Evolutionary conservation across 2,888 invertebrate species (phyloP).

Genomic region (Euplexia lucipara): DNA sequence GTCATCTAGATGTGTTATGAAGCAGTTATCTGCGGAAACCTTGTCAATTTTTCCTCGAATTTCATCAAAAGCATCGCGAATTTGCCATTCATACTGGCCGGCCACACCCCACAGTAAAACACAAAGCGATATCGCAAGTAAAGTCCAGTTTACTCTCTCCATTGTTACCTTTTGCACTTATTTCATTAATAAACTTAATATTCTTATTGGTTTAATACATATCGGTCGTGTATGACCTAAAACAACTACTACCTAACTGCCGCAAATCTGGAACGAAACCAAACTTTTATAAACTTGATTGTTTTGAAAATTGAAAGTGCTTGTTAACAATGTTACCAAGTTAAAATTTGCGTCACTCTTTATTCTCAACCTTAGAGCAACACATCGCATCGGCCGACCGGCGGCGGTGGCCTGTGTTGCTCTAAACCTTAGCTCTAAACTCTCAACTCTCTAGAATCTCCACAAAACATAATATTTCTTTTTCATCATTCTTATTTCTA

Average conservation of each 20-base stretch:
- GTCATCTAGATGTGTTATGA: constrained; percentile 96
- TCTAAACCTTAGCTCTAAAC: no score
- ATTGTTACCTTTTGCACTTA: constrained; percentile 70
- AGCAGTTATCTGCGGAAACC: constrained; percentile 97
- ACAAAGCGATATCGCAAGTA: constrained; percentile 82
- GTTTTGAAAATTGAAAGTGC: constrained; percentile 35
- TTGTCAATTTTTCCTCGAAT: constrained; percentile 95
- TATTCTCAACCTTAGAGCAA: no score
- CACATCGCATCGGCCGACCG: no score
- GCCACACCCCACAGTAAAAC: constrained; percentile 92
- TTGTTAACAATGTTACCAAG: constrained; percentile 28
- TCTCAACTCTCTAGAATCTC: background rate
- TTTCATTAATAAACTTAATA: constrained; percentile 42
- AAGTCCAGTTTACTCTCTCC: constrained; percentile 79
- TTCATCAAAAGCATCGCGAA: constrained; percentile 97
- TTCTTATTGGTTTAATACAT: constrained; percentile 52
- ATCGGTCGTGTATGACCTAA: no score
- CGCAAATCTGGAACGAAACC: constrained; percentile 1
- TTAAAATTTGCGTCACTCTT: no score
- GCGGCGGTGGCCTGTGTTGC: no score
- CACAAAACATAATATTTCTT: no score
- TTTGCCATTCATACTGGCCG: constrained; percentile 98
- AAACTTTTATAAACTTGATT: no score
- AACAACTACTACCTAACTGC: no score
- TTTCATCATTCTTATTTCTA: no score